Percentiles rank a stretch among this genome's conserved stretches.
phyloP scores from a whole-genome alignment of 2,113 vertebrate genomes.

The Lates calcarifer region DNA sequence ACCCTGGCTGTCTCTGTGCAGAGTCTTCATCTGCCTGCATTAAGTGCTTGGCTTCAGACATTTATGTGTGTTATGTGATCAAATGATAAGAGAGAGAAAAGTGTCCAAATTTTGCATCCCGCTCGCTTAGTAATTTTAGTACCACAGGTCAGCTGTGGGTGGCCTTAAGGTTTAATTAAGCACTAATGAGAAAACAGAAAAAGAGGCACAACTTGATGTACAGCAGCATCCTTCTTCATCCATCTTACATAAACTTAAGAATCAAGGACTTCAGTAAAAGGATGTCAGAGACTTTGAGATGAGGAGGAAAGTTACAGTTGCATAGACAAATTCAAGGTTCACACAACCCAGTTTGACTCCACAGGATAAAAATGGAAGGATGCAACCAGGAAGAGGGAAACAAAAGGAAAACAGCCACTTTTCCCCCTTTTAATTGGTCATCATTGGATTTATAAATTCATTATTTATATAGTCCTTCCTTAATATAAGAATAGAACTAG shows the following conservation, averaged over 20 bases:
- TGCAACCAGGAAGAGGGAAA: background rate
- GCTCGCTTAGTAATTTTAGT: conserved; percentile 10
- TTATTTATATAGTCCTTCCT: background rate
- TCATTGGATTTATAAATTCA: background rate
- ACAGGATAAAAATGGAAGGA: background rate
- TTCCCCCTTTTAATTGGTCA: background rate
- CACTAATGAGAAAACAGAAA: conserved; percentile 21
- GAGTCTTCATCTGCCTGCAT: background rate
- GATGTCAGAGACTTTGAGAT: background rate
- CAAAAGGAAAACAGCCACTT: background rate
- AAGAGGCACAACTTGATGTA: background rate
- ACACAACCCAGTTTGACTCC: background rate
- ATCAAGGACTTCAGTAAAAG: conserved; percentile 13
- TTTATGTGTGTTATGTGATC: background rate
- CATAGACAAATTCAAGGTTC: background rate
- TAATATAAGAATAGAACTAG: background rate
- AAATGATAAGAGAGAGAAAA: background rate
- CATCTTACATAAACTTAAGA: conserved; percentile 26
- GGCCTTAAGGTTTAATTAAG: conserved; percentile 39
- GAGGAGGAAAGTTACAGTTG: background rate
- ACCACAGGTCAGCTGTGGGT: background rate
- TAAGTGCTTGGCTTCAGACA: background rate
- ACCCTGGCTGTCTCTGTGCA: background rate
- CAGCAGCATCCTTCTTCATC: conserved; percentile 3
- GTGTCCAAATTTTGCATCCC: background rate